Percentiles rank a stretch among this genome's conserved stretches.
Conservation (phyloP, 2,113 vertebrate species). For the Elaphurus davidianus region DNA sequence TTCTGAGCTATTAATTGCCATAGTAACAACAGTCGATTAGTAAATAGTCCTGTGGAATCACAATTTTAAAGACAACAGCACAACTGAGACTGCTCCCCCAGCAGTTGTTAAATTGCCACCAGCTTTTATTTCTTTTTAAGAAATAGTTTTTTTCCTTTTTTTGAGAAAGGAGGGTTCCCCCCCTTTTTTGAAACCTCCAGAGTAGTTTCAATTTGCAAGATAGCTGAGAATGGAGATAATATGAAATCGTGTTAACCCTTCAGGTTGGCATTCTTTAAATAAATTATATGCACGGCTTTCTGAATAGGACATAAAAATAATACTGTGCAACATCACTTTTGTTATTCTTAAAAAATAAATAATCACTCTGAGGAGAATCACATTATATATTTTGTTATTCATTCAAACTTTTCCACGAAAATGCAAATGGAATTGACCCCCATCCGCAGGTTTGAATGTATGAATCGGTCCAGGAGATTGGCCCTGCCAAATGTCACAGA, state of each 20-base stretch:
- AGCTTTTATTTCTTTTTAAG: slow-evolving; percentile 61
- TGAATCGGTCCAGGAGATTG: not conserved
- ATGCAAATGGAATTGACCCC: not conserved
- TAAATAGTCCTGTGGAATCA: slow-evolving; percentile 71
- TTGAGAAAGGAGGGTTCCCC: slow-evolving; percentile 20
- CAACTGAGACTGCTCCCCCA: slow-evolving; percentile 34
- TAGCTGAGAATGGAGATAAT: slow-evolving; percentile 27
- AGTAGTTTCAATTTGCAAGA: slow-evolving; percentile 7
- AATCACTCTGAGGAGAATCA: not conserved
- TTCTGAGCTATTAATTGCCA: slow-evolving; percentile 73
- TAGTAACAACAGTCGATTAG: slow-evolving; percentile 72
- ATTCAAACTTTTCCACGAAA: slow-evolving; percentile 18
- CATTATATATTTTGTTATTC: not conserved
- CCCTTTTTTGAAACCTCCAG: slow-evolving; percentile 14
- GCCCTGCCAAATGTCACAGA: not conserved
- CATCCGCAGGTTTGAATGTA: not conserved
- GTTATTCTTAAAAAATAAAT: slow-evolving; percentile 41
- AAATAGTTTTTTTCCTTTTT: slow-evolving; percentile 53
- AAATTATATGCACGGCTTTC: slow-evolving; percentile 24
- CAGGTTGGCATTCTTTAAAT: not conserved
- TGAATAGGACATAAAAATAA: slow-evolving; percentile 6
- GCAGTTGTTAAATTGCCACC: slow-evolving; percentile 44
- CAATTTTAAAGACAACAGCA: slow-evolving; percentile 68
- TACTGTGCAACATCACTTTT: not conserved
- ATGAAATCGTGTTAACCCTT: slow-evolving; percentile 17